Evolutionary conservation across 2,113 vertebrate genomes (phyloP), one percentile per base, ranked within the genome.

Genomic region (Furnarius figulus): DNA sequence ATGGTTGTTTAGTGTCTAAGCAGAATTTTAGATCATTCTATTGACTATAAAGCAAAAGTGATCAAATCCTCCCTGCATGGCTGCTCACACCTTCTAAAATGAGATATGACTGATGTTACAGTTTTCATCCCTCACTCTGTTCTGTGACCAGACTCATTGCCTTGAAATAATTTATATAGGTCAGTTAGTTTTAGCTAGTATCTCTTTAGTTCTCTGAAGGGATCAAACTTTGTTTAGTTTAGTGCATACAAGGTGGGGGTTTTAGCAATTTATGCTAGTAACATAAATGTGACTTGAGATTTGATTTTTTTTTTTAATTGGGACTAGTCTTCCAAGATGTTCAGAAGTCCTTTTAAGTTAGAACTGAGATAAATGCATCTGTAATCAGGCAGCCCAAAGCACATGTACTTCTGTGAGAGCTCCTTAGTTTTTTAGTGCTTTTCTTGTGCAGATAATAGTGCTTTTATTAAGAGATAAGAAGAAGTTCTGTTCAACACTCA

Each of bases 181-280:
- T 52, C 13, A 20, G n/a, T n/a, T 46, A 19, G 4, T 67, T 63
- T 47, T 44, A n/a, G 63, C 31, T 73, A 18, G 10, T 27, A 16
- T 2, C 37, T 25, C 40, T 61, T 75, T 16, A 18, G 17, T 49
- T 65, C 55, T 84, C 40, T 44, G 59, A 70, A 58, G 25, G 17
- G 19, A 8, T n/a, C 16, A 56, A 17, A 44, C n/a, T 8, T 37
- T 21, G 10, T 37, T 79, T 67, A 21, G 28, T 70, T 52, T 14
- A 71, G 23, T 63, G 33, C 13, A 10, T 67, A 7, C 20, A 27
- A 5, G 4, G 19, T 16, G 4, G 12, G 6, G 0, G 3, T 3
- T 16, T 39, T 61, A 50, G 10, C 18, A 35, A 11, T 8, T 59
- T 20, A 40, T 44, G 15, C 31, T 49, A 42, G 27, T 52, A 55